These are phyloP conservation scores for Poecilus cupreus DNA, from an alignment of 2,888 invertebrate genomes.

Conservation along the genomic window DNA sequence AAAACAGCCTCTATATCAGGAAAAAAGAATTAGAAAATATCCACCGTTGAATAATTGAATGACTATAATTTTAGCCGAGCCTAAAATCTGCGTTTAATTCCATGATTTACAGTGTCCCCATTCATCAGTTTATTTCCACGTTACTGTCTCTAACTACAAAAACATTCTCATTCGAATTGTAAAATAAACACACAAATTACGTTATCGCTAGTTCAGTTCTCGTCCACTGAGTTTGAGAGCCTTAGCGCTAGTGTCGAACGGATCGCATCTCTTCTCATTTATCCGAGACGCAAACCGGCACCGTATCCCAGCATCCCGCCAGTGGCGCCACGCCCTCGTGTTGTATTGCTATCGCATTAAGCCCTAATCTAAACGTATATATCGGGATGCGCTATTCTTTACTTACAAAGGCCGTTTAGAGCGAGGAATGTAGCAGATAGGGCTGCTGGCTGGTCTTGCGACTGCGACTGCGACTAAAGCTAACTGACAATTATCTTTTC, in stretches of 20 bases:
- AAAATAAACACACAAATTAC: constrained; percentile 47
- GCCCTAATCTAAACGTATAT: constrained; percentile 57
- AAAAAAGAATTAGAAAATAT: too few species aligned
- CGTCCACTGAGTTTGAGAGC: not conserved
- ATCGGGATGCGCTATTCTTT: constrained; percentile 57
- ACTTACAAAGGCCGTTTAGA: constrained; percentile 57
- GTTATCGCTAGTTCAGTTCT: constrained; percentile 27
- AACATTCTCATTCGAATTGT: constrained; percentile 4
- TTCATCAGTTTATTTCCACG: not conserved
- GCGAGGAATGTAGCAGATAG: constrained; percentile 51
- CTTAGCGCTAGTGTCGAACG: not conserved
- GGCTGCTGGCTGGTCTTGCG: not conserved
- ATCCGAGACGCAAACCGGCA: not conserved
- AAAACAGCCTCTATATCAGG: too few species aligned
- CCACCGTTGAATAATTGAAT: too few species aligned
- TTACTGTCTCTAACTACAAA: not conserved
- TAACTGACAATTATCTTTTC: constrained; percentile 53
- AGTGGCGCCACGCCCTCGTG: constrained; percentile 21
- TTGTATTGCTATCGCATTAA: constrained; percentile 58
- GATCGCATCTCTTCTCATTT: constrained; percentile 48
- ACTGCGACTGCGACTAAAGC: not conserved
- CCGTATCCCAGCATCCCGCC: not conserved
- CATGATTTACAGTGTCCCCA: not conserved
- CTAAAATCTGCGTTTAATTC: not conserved
- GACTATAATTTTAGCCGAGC: not conserved